These are phyloP conservation scores for Isoperla grammatica DNA, from an alignment of 2,888 invertebrate genomes.

Conservation along the genomic window DNA sequence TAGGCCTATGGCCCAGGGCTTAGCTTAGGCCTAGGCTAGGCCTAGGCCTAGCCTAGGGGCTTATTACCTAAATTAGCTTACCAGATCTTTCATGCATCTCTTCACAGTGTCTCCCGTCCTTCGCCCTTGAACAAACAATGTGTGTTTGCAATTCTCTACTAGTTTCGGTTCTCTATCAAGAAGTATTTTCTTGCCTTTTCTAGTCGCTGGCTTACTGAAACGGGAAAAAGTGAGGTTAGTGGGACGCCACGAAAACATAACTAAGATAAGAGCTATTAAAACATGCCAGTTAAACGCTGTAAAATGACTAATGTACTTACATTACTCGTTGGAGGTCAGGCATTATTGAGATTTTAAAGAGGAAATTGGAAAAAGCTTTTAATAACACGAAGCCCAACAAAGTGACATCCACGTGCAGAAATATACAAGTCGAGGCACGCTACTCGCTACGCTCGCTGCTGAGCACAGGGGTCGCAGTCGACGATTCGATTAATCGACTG, in stretches of 20 bases:
- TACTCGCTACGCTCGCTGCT: too few species aligned
- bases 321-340: slow-evolving; percentile 42
- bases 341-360: slow-evolving; percentile 2
- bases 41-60: not conserved
- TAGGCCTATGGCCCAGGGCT: too few species aligned
- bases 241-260: not conserved
- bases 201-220: slow-evolving; percentile 81
- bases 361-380: not conserved
- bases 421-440: too few species aligned
- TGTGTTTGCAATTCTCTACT: slow-evolving; percentile 79
- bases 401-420: too few species aligned
- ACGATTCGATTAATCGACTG: too few species aligned
- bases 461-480: too few species aligned
- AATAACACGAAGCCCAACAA: too few species aligned
- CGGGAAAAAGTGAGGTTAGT: not conserved
- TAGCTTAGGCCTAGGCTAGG: too few species aligned
- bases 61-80: slow-evolving; percentile 44
- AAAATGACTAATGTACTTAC: slow-evolving; percentile 38
- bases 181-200: slow-evolving; percentile 79
- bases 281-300: not conserved
- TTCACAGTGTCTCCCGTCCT: slow-evolving; percentile 67
- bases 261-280: not conserved
- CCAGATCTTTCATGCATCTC: slow-evolving; percentile 76
- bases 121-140: slow-evolving; percentile 79
- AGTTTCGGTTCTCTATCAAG: slow-evolving; percentile 79